These are phyloP conservation scores for Hyles lineata DNA, from an alignment of 2,888 invertebrate genomes.

Conservation along the genomic window DNA sequence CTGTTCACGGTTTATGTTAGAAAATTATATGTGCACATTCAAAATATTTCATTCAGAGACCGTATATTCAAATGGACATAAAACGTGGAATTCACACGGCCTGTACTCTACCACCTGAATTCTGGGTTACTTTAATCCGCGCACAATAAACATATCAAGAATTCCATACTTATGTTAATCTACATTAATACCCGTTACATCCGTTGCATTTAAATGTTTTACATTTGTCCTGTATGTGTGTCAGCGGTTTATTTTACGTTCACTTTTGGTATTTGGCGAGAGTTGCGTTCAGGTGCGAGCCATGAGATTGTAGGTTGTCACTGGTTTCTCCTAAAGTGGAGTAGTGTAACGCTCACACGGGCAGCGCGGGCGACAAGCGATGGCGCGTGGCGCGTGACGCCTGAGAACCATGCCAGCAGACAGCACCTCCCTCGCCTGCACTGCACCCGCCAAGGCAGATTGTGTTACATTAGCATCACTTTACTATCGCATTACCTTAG, in stretches of 20 bases:
- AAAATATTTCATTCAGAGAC: neutral
- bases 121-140: constrained; percentile 12
- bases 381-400: constrained; percentile 70
- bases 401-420: constrained; percentile 62
- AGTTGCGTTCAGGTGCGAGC: constrained; percentile 16
- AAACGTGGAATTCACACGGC: neutral
- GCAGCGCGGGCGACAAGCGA: constrained; percentile 48
- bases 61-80: neutral
- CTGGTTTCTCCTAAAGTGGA: constrained; percentile 56
- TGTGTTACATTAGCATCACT: neutral
- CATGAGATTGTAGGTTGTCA: constrained; percentile 24
- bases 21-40: neutral
- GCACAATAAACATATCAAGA: neutral
- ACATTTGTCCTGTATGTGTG: constrained; percentile 19
- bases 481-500: neutral
- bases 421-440: constrained; percentile 43
- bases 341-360: constrained; percentile 67
- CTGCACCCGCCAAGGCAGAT: neutral
- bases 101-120: neutral
- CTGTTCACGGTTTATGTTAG: neutral
- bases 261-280: constrained; percentile 24
- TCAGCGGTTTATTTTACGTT: constrained; percentile 12
- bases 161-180: constrained; percentile 8
- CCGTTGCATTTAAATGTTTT: constrained; percentile 27
- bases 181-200: constrained; percentile 4